Evolutionary conservation across 1,140 invertebrate species (phyloP).

Genomic region (Panagrolaimus sp.): DNA sequence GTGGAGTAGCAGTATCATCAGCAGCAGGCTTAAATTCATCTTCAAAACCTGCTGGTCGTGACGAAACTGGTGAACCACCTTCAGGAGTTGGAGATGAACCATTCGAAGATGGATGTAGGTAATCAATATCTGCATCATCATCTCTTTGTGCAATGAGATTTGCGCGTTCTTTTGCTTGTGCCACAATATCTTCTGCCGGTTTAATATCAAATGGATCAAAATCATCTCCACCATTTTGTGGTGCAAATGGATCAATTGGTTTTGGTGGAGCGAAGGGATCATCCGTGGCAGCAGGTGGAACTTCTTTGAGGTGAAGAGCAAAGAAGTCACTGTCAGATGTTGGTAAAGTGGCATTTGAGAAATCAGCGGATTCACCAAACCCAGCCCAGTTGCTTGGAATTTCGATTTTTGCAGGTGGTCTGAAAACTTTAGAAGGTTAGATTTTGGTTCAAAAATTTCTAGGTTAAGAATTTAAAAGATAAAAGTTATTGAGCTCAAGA

Average conservation of each 20-base stretch:
- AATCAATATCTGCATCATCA: constrained; percentile 18
- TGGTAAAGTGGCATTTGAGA: constrained; percentile 27
- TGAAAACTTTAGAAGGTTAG: not conserved
- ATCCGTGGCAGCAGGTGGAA: constrained; percentile 11
- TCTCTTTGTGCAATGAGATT: constrained; percentile 30
- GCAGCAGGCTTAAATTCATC: constrained; percentile 52
- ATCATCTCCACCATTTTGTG: constrained; percentile 27
- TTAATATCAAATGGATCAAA: constrained; percentile 55
- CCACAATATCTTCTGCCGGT: constrained; percentile 52
- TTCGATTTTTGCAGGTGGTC: not conserved
- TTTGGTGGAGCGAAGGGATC: constrained; percentile 35
- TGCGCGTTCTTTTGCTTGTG: constrained; percentile 50
- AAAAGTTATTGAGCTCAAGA: too few relatives aligned
- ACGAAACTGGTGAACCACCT: constrained; percentile 49
- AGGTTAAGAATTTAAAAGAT: too few relatives aligned
- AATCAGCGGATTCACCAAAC: constrained; percentile 30
- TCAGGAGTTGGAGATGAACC: constrained; percentile 54
- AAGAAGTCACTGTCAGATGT: constrained; percentile 51
- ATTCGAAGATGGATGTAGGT: constrained; percentile 21
- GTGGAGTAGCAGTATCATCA: constrained; percentile 62
- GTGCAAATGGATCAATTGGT: constrained; percentile 34
- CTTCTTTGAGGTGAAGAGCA: constrained; percentile 7
- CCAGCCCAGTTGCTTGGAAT: constrained; percentile 34
- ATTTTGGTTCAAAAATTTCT: too few relatives aligned
- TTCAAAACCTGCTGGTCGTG: constrained; percentile 51